These are phyloP conservation scores for Neocrepidodera transversa DNA, from an alignment of 2,888 invertebrate genomes.

Conservation along the genomic window DNA sequence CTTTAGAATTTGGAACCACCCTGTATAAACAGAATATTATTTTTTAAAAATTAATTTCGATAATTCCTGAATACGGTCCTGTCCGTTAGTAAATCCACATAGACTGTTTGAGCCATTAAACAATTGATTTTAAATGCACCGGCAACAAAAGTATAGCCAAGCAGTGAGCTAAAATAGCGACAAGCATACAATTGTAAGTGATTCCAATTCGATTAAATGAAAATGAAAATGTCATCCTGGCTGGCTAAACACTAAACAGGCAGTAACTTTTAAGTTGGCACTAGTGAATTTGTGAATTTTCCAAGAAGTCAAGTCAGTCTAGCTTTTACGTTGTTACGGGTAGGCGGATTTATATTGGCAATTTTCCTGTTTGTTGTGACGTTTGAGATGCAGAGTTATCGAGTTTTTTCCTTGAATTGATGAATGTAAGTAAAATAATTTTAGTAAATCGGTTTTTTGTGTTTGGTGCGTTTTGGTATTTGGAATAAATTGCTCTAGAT, in stretches of 20 bases:
- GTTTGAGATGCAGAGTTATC: constrained; percentile 40
- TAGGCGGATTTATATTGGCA: constrained; percentile 33
- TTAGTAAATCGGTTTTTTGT: background rate
- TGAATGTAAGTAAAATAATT: constrained; percentile 50
- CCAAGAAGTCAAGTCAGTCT: constrained; percentile 35
- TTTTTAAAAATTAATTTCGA: too few species aligned
- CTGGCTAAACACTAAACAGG: constrained; percentile 5
- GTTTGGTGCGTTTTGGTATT: too few species aligned
- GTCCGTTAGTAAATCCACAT: background rate
- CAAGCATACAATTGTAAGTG: constrained; percentile 21
- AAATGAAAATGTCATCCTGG: constrained; percentile 35
- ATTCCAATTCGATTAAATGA: constrained; percentile 36
- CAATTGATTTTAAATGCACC: constrained; percentile 28
- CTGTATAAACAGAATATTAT: too few species aligned
- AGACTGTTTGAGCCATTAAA: constrained; percentile 21
- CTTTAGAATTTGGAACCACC: too few species aligned
- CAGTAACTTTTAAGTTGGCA: constrained; percentile 15
- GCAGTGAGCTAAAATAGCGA: constrained; percentile 23
- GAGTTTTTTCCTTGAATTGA: constrained; percentile 47
- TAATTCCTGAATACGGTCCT: constrained; percentile 20
- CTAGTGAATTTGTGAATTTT: constrained; percentile 9
- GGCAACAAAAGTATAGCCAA: constrained; percentile 19
- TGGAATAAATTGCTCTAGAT: too few species aligned
- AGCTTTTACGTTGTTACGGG: constrained; percentile 35
- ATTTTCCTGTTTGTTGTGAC: constrained; percentile 40